A percentile compares a stretch with the other conserved stretches of the same genome.
Evolutionary conservation across 2,888 invertebrate genomes (phyloP).

Genomic region (Cantharis rustica): DNA sequence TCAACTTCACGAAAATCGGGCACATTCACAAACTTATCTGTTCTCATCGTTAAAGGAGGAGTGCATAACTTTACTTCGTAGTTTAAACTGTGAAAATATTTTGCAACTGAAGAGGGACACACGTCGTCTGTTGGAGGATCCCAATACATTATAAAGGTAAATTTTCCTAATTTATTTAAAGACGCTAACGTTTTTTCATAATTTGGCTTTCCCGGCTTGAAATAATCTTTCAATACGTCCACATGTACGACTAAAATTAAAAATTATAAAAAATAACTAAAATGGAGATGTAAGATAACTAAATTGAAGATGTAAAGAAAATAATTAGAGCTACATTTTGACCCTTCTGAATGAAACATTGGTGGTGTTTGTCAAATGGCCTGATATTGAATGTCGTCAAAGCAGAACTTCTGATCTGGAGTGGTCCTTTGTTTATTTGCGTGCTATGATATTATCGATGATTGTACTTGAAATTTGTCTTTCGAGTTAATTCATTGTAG

Average conservation of each 20-base stretch:
- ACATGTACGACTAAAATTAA: slow-evolving; percentile 58
- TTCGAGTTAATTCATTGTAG: too few species aligned
- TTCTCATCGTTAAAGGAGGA: slow-evolving; percentile 50
- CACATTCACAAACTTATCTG: slow-evolving; percentile 52
- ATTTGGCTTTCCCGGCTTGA: slow-evolving; percentile 57
- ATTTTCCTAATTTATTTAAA: slow-evolving; percentile 52
- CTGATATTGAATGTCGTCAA: too few species aligned
- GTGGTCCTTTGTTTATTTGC: too few species aligned
- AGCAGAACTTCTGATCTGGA: too few species aligned
- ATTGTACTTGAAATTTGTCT: too few species aligned
- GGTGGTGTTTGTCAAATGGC: too few species aligned
- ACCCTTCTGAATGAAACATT: too few species aligned
- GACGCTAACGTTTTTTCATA: slow-evolving; percentile 54
- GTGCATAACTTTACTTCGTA: slow-evolving; percentile 56
- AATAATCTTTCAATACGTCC: slow-evolving; percentile 57
- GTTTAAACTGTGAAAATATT: slow-evolving; percentile 59
- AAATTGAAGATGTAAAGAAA: background rate
- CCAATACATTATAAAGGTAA: slow-evolving; percentile 60
- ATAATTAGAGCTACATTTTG: background rate
- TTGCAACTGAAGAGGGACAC: slow-evolving; percentile 66
- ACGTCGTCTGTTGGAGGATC: slow-evolving; percentile 57
- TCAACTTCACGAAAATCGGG: slow-evolving; percentile 49
- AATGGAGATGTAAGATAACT: background rate
- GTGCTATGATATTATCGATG: too few species aligned
- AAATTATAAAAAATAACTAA: slow-evolving; percentile 12